A percentile compares a stretch with the other conserved stretches of the same genome.
Conservation (phyloP, 2,888 invertebrate species). For the Sminthurinus aureus region DNA sequence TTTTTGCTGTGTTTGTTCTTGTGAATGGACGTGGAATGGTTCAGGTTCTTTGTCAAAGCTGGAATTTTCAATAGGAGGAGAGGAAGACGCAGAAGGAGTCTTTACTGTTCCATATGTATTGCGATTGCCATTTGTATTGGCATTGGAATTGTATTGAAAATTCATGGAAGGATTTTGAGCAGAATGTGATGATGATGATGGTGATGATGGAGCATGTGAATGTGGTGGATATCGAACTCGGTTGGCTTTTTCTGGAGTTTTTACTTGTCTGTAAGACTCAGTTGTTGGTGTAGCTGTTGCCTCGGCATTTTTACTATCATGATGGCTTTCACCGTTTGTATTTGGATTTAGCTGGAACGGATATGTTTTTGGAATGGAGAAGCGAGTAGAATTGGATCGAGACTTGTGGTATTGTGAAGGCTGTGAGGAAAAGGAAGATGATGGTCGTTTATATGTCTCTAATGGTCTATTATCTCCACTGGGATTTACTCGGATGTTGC, state of each 20-base stretch:
- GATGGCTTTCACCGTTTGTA: too few relatives aligned
- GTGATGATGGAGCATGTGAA: background rate
- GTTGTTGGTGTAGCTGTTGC: background rate
- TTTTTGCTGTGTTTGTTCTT: background rate
- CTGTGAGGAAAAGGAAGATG: background rate
- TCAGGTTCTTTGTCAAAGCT: too few relatives aligned
- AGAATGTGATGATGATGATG: background rate
- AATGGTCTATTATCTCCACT: background rate
- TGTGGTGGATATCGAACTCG: background rate
- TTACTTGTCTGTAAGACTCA: background rate
- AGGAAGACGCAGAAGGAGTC: too few relatives aligned
- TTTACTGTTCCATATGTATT: too few relatives aligned
- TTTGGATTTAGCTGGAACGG: background rate
- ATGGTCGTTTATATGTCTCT: background rate
- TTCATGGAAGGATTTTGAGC: background rate
- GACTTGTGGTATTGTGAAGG: background rate
- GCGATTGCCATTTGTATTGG: too few relatives aligned
- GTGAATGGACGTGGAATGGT: background rate
- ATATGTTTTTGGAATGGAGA: constrained; percentile 1
- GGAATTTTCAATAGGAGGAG: too few relatives aligned
- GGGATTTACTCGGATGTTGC: background rate
- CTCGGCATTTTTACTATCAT: background rate
- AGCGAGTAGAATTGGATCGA: background rate
- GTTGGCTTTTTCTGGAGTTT: background rate
- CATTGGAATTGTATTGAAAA: too few relatives aligned